Evolutionary conservation across 1,140 invertebrate genomes (phyloP).

Genomic region (Trachymyrmex septentrionalis): DNA sequence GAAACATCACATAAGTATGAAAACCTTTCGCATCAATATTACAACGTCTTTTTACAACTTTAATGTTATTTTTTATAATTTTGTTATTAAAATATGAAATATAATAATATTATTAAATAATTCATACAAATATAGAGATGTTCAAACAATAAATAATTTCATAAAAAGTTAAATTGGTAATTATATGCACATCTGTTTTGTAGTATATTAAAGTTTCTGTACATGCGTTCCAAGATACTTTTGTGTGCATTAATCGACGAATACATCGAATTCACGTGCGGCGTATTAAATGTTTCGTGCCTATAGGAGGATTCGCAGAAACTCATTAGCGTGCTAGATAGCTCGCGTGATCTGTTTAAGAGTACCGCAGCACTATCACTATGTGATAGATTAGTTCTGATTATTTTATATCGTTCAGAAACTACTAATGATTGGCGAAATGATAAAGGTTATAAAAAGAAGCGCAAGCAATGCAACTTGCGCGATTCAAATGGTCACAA

Average conservation of each 20-base stretch:
- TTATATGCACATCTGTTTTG: neutral
- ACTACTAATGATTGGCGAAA: neutral
- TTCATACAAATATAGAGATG: neutral
- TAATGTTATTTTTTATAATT: neutral
- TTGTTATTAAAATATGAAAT: neutral
- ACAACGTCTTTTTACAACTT: neutral
- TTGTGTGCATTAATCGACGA: slow-evolving; percentile 1
- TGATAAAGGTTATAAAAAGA: neutral
- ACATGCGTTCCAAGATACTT: neutral
- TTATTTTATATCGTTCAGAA: slow-evolving; percentile 2
- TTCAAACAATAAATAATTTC: neutral
- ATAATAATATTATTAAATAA: neutral
- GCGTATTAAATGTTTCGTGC: slow-evolving; percentile 27
- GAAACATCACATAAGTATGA: neutral
- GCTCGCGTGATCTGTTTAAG: slow-evolving; percentile 5
- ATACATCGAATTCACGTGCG: slow-evolving; percentile 18
- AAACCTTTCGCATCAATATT: neutral
- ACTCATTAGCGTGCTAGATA: slow-evolving; percentile 28
- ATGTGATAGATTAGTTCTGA: slow-evolving; percentile 4
- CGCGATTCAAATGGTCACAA: neutral
- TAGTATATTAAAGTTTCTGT: neutral
- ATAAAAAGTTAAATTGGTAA: neutral
- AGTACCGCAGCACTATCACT: neutral
- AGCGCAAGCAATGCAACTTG: neutral
- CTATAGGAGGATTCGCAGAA: neutral